Evolutionary conservation across 2,113 vertebrate species (phyloP), one percentile per base, ranked within the genome.

Genomic region (Meles meles): DNA sequence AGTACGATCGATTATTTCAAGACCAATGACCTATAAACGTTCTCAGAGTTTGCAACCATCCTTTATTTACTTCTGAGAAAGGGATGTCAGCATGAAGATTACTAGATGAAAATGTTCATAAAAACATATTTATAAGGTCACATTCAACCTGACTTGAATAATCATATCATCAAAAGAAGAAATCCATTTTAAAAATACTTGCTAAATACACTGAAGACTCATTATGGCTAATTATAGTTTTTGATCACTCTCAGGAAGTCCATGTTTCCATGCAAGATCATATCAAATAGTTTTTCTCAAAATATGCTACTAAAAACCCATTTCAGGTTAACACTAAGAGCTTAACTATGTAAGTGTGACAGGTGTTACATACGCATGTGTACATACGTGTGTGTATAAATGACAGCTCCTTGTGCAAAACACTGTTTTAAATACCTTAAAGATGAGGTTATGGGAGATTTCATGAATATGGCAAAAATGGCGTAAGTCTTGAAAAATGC

Each of bases 81-180:
- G 13, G 25, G 90, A 93, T 83, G 80, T 85, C 65, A 92, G 77
- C 59, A 27, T 44, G 31, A 89, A 74, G 23, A 71, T 52, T 67
- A 52, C 11, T 61, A 93, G 25, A 95, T 49, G 52, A 83, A 94
- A 93, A 74, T 4, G n/a, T 44, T 47, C 63, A 44, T 55, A 79
- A 67, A 96, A 93, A 72, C 42, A 88, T 72, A 59, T 92, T n/a
- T 63, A 80, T 7, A 31, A 57, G 63, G 29, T 34, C 21, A 74
- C 20, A 76, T 77, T 86, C 37, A 87, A 72, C 69, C 23, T 90
- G 92, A 94, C 39, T n/a, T 49, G 15, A 79, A 84, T 55, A 55
- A 97, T 77, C 21, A 15, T 52, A 88, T 79, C 67, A 97, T 87
- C 83, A 95, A 93, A 98, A 93, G 71, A 93, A 82, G 42, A 89